A percentile compares a stretch with the other conserved stretches of the same genome.
Evolutionary conservation across 2,888 invertebrate species (phyloP).

Genomic region (Xestia ashworthii): DNA sequence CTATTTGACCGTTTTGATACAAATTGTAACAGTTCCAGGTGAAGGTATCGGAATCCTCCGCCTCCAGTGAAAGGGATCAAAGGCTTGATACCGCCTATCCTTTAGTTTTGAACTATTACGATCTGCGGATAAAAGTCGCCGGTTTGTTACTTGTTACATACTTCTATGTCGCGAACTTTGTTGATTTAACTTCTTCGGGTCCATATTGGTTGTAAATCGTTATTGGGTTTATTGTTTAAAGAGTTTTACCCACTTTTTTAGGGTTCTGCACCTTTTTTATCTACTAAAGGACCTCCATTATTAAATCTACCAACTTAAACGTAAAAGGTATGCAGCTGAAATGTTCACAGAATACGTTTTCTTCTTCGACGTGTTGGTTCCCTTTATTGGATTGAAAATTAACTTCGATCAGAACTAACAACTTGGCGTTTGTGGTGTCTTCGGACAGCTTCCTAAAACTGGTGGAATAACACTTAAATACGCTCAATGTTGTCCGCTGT

Average conservation of each 20-base stretch:
- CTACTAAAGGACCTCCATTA: not conserved
- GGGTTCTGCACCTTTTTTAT: not conserved
- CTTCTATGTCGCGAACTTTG: conserved; percentile 37
- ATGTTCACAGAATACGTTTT: no score
- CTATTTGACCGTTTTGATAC: not conserved
- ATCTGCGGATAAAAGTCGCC: conserved; percentile 43
- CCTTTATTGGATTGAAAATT: not conserved
- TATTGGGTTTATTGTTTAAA: not conserved
- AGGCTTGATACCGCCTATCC: conserved; percentile 45
- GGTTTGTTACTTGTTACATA: conserved; percentile 41
- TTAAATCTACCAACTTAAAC: not conserved
- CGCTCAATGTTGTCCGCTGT: not conserved
- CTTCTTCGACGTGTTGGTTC: not conserved
- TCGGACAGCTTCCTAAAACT: not conserved
- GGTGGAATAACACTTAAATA: not conserved
- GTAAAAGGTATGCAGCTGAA: no score
- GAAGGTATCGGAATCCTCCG: conserved; percentile 38
- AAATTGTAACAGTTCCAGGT: conserved; percentile 20
- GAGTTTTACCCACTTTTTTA: conserved; percentile 1
- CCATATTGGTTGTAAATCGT: conserved; percentile 4
- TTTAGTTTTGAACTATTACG: conserved; percentile 52
- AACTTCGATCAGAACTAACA: not conserved
- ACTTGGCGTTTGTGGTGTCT: not conserved
- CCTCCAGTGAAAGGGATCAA: conserved; percentile 56
- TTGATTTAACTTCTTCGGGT: conserved; percentile 39